Base-by-base conservation (phyloP, 2,888 invertebrate genomes). In the Heliconius sara region DNA sequence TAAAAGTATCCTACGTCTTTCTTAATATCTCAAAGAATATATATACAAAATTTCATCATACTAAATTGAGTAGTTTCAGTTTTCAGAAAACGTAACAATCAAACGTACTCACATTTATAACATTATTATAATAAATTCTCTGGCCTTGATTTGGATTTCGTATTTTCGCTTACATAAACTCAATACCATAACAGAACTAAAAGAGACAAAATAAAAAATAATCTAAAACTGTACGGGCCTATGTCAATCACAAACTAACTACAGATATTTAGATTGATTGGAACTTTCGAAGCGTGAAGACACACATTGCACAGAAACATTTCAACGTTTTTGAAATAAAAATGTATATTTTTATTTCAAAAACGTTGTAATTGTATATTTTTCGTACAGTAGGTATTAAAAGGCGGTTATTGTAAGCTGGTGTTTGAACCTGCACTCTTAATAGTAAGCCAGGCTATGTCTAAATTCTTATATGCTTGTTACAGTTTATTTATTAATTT, bases 261-360 rank as follows among this genome's bases (percentile, higher is more conserved):
- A n/a, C 30, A 13, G 13, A n/a, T 34, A 73, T 72, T n/a, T 72
- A n/a, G 22, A 73, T 27, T 57, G 34, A 57, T 73, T 73, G 72
- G 34, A 73, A 13, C 30, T 34, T 73, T 5, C 57, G 57, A 73
- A 19, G 72, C 72, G 57, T 60, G 34, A 72, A 72, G 39, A 13
- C 25, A 34, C 68, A 68, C 39, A 65, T 16, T 27, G 68, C 7
- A 39, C n/a, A n/a, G 39, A 13, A 39, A 68, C 39, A 22, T 25
- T 52, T 10, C 47, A 9, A 57, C 57, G 52, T 71, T 72, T 72
- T 30, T 30, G 34, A 39, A 22, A 30, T 30, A 43, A 22, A 70
- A 25, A 70, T 43, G n/a, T 68, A 67, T n/a, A n/a, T 10, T 22
- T 34, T 22, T 60, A n/a, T n/a, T n/a, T n/a, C n/a, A n/a, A n/a